Base-by-base conservation (phyloP, 2,797 vertebrate genomes). In the Centroberyx gerrardi region DNA sequence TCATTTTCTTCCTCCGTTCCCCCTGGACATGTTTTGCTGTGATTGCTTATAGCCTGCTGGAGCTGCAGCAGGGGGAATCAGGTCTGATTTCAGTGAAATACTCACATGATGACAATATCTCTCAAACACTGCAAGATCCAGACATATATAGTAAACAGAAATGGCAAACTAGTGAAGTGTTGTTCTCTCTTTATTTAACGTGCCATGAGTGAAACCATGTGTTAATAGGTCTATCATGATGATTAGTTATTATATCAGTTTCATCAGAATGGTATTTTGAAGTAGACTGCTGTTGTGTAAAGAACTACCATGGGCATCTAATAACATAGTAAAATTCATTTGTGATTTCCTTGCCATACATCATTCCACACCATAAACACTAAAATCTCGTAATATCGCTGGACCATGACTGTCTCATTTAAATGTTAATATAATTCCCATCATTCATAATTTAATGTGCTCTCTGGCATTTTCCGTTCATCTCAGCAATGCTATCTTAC, bases 341-440 rank as follows among this genome's bases (percentile, higher is more conserved):
- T 81, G 70, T 77, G 75, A 82, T 86, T 86, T 89, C 76, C 71
- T 72, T 1, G 1, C 18, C 6, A 76, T 90, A 64, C 81, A 88
- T 90, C 84, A 87, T 90, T 86, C 88, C 82, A 62, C 78, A 72
- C 69, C 85, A 81, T 90, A 92, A 91, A 92, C 89, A 88, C 72
- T 74, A 69, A 83, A 86, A 88, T 89, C 83, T 81, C 89, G 83
- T 86, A 75, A 82, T 82, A 77, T 82, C 73, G 29, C 79, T 86
- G 83, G 85, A 90, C 82, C 90, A 63, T 86, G 90, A 91, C 90
- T 80, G 77, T 82, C 92, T 92, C 88, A 93, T 93, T 93, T 91
- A 91, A 93, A 93, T 93, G 90, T 91, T 90, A 93, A 94, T 92
- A 90, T 82, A 87, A 90, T 90, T 88, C 86, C 82, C 92, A 91